Evolutionary conservation across 1,140 invertebrate genomes (phyloP).

Genomic region (Pseudomyrmex cubaensis): DNA sequence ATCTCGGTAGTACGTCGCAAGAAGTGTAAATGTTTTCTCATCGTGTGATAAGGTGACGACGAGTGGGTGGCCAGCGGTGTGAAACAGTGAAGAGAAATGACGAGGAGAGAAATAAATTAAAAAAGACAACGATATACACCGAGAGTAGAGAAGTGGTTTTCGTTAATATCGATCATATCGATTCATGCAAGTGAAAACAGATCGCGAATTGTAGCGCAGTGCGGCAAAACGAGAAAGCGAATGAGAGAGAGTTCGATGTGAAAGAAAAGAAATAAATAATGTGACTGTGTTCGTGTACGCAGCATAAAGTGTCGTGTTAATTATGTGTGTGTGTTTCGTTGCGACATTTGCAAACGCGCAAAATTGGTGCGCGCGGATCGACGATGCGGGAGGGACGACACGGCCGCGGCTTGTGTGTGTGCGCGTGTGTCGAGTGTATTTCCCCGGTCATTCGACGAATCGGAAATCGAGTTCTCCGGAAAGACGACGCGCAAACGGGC

Average conservation of each 20-base stretch:
- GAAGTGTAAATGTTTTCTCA: conserved; percentile 15
- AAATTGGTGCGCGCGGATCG: no score
- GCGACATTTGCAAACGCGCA: no score
- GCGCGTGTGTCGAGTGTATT: neutral
- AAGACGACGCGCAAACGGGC: conserved; percentile 25
- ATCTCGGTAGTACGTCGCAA: conserved; percentile 51
- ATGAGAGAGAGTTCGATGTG: conserved; percentile 17
- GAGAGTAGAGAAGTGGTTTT: conserved; percentile 7
- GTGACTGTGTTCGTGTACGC: neutral
- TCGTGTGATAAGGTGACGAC: neutral
- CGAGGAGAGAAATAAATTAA: conserved; percentile 18
- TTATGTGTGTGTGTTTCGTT: neutral
- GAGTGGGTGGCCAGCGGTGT: neutral
- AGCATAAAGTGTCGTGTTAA: neutral
- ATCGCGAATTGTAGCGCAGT: conserved; percentile 50
- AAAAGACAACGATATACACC: conserved; percentile 1
- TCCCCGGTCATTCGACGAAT: conserved; percentile 33
- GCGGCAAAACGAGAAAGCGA: conserved; percentile 48
- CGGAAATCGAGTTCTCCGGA: conserved; percentile 41
- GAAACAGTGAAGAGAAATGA: neutral
- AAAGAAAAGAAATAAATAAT: neutral
- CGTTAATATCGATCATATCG: conserved; percentile 48
- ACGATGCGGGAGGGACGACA: no score
- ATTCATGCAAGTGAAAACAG: conserved; percentile 67
- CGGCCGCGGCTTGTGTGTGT: neutral